phyloP scores from a whole-genome alignment of 2,888 invertebrate species.

The Eucriotettix oculatus region DNA sequence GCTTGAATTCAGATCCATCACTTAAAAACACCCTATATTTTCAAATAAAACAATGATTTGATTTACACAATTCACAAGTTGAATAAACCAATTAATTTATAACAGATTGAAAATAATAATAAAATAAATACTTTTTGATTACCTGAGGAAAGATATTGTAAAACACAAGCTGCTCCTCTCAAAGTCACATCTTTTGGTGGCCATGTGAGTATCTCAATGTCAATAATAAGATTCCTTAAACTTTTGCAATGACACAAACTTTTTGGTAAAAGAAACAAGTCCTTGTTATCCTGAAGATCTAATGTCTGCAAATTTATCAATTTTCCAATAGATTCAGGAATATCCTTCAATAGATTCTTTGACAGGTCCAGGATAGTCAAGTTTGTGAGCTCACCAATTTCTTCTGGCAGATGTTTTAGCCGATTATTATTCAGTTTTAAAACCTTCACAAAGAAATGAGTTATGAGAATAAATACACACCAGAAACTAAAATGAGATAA shows the following conservation, averaged over 20 bases:
- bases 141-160: slow-evolving; percentile 43
- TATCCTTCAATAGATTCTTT: slow-evolving; percentile 44
- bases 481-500: neutral
- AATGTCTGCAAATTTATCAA: slow-evolving; percentile 42
- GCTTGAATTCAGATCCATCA: too few species aligned
- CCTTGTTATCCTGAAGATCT: slow-evolving; percentile 40
- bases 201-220: slow-evolving; percentile 42
- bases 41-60: too few species aligned
- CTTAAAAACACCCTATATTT: too few species aligned
- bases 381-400: slow-evolving; percentile 42
- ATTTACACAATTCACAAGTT: too few species aligned
- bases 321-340: slow-evolving; percentile 46
- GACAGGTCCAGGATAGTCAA: slow-evolving; percentile 54
- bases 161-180: slow-evolving; percentile 44
- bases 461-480: neutral
- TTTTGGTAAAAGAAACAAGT: slow-evolving; percentile 41
- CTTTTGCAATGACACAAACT: slow-evolving; percentile 46
- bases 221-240: slow-evolving; percentile 42
- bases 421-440: slow-evolving; percentile 57
- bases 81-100: neutral
- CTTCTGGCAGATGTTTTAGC: slow-evolving; percentile 48
- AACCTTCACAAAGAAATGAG: slow-evolving; percentile 32
- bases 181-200: slow-evolving; percentile 43
- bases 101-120: neutral
- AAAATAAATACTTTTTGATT: neutral